Conservation (phyloP, 2,888 invertebrate species). For the Ecdyonurus torrentis region DNA sequence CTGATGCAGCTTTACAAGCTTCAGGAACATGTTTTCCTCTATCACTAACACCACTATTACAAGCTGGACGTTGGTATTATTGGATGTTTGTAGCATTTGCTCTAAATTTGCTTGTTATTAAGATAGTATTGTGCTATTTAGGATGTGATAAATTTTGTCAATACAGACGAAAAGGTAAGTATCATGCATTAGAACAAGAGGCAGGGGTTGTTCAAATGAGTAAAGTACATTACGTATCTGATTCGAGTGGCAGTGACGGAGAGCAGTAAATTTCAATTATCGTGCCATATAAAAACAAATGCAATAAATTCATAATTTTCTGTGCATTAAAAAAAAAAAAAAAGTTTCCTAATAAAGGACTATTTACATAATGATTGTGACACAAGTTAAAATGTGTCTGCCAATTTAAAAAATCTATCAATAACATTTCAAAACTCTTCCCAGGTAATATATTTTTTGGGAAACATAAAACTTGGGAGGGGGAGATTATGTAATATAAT, state of each 20-base stretch:
- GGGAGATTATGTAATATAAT: no score
- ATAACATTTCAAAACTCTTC: no score
- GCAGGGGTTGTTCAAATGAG: not conserved
- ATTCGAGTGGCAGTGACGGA: not conserved
- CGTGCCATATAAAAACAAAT: not conserved
- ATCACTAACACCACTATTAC: not conserved
- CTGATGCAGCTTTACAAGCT: slow-evolving; percentile 33
- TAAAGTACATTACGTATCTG: not conserved
- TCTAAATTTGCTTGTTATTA: not conserved
- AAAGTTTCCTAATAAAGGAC: no score
- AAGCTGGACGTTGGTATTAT: slow-evolving; percentile 3
- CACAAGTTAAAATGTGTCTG: no score
- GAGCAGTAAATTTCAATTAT: not conserved
- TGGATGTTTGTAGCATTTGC: slow-evolving; percentile 7
- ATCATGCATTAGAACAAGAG: not conserved
- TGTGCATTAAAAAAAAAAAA: no score
- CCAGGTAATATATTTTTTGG: no score
- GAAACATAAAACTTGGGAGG: no score
- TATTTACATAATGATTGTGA: no score
- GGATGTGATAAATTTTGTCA: not conserved
- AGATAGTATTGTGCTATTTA: not conserved
- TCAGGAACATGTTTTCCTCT: slow-evolving; percentile 1
- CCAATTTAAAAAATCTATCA: no score
- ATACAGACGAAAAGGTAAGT: not conserved
- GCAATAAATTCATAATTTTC: no score